These are phyloP conservation scores for Psammodynastes pulverulentus DNA, from an alignment of 2,113 vertebrate genomes.

Conservation along the genomic window DNA sequence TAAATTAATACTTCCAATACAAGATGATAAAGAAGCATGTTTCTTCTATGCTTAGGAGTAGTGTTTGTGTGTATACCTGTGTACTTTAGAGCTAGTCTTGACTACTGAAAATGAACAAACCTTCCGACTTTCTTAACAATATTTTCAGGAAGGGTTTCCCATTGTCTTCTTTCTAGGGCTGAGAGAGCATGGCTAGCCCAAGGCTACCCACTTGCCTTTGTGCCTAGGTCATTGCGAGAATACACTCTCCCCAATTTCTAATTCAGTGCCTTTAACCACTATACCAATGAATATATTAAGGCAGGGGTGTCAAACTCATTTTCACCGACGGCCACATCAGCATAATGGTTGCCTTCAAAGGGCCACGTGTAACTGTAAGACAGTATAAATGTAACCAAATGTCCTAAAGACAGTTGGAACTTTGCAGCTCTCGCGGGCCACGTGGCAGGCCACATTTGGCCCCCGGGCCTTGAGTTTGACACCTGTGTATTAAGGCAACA, in stretches of 20 bases:
- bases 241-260: background rate
- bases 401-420: no score
- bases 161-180: background rate
- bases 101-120: background rate
- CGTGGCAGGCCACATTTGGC: no score
- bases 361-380: no score
- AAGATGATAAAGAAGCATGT: background rate
- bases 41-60: background rate
- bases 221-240: background rate
- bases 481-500: background rate
- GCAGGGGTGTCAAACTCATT: no score
- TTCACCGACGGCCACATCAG: no score
- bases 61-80: background rate
- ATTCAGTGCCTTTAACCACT: background rate
- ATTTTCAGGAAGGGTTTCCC: background rate
- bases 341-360: no score
- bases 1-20: background rate
- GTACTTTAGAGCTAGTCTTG: background rate
- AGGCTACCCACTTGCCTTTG: background rate
- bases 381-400: no score
- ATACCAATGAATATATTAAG: background rate
- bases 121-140: background rate
- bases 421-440: no score
- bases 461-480: no score
- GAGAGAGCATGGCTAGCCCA: background rate